Conservation (phyloP, 2,797 vertebrate species). For the Cirrhinus molitorella region DNA sequence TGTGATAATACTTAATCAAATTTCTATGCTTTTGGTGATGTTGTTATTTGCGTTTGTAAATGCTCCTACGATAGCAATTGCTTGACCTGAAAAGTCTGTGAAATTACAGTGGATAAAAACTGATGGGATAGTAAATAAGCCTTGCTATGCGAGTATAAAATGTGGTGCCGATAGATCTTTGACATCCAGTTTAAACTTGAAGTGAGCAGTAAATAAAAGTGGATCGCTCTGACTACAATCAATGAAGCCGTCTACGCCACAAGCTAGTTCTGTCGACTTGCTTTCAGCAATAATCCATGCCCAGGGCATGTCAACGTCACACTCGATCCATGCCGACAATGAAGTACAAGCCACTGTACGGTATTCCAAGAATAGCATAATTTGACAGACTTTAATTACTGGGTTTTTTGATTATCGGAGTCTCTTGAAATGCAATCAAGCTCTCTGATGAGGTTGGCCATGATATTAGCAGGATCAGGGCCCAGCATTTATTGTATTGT, state of each 20-base stretch:
- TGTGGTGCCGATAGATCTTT: not conserved
- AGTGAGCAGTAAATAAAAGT: constrained; percentile 27
- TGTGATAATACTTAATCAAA: not conserved
- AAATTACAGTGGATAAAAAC: not conserved
- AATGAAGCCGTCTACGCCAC: constrained; percentile 5
- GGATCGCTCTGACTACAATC: constrained; percentile 25
- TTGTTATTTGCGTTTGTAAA: not conserved
- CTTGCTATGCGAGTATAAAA: not conserved
- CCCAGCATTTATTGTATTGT: constrained; percentile 66
- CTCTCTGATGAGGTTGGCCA: constrained; percentile 27
- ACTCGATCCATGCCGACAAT: not conserved
- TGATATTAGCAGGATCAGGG: constrained; percentile 12
- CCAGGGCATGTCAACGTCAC: not conserved
- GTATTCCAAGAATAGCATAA: not conserved
- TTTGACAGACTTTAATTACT: constrained; percentile 30
- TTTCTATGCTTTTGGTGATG: not conserved
- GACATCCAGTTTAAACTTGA: constrained; percentile 18
- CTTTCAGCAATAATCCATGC: not conserved
- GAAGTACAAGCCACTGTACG: not conserved
- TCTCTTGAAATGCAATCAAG: constrained; percentile 34
- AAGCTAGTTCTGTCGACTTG: not conserved
- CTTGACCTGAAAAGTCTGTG: constrained; percentile 6
- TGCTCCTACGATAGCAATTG: not conserved
- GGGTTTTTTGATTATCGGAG: constrained; percentile 21
- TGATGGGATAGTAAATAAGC: constrained; percentile 19